Conservation (phyloP, 2,797 vertebrate species). For the Schizothorax lantsangensis region DNA sequence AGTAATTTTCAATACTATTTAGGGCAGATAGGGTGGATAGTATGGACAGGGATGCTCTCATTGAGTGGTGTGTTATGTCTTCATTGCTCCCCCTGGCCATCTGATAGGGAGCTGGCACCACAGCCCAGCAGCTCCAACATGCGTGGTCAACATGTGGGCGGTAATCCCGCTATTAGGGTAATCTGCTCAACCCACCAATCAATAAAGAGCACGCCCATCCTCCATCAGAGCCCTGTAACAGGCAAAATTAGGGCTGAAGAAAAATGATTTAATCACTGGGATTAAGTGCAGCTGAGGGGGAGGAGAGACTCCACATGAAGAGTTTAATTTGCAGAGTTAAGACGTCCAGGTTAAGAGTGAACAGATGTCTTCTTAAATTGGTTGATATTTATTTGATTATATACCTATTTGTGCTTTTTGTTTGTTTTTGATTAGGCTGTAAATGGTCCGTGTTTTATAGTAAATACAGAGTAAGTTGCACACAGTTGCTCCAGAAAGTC, state of each 20-base stretch:
- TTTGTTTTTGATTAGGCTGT: background rate
- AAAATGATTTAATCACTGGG: slow-evolving; percentile 82
- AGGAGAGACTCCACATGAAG: slow-evolving; percentile 30
- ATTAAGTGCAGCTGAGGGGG: slow-evolving; percentile 74
- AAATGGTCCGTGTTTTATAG: background rate
- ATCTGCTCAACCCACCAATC: slow-evolving; percentile 84
- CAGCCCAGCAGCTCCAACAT: slow-evolving; percentile 52
- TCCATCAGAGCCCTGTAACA: slow-evolving; percentile 71
- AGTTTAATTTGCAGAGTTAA: slow-evolving; percentile 56
- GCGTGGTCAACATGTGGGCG: slow-evolving; percentile 83
- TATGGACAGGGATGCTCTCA: background rate
- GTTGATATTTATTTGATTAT: slow-evolving; percentile 45
- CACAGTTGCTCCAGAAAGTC: background rate
- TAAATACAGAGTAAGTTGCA: background rate
- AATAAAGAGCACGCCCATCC: slow-evolving; percentile 75
- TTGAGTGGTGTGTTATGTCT: slow-evolving; percentile 68
- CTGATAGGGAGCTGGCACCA: slow-evolving; percentile 54
- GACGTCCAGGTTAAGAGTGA: slow-evolving; percentile 41
- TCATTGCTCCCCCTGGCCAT: slow-evolving; percentile 54
- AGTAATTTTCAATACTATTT: too few species aligned
- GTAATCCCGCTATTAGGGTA: slow-evolving; percentile 86
- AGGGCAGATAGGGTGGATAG: too few species aligned
- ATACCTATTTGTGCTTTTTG: slow-evolving; percentile 14
- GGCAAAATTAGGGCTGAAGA: slow-evolving; percentile 77
- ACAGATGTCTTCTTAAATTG: slow-evolving; percentile 43